These are phyloP conservation scores for Pegoplata infirma DNA, from an alignment of 2,888 invertebrate genomes.

Conservation along the genomic window DNA sequence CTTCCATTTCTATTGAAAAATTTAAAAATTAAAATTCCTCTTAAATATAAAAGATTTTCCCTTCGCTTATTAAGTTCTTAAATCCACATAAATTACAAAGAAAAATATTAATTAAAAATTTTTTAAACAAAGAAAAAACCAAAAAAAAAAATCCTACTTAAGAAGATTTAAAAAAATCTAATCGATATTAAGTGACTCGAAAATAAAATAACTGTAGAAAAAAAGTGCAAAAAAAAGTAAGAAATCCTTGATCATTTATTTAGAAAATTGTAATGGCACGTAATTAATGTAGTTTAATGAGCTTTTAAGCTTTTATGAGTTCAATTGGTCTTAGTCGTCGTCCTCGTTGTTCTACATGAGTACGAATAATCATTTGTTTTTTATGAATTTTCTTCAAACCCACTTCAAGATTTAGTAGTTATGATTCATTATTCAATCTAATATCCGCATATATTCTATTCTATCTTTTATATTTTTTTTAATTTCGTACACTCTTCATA, in stretches of 20 bases:
- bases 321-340: too few species aligned
- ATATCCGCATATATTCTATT: slow-evolving; percentile 35
- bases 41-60: too few species aligned
- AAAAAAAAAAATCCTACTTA: too few species aligned
- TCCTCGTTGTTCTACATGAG: slow-evolving; percentile 15
- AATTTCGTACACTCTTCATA: not conserved
- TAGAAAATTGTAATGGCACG: slow-evolving; percentile 45
- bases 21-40: too few species aligned
- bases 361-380: slow-evolving; percentile 53
- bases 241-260: not conserved
- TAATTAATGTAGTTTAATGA: slow-evolving; percentile 62
- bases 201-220: too few species aligned
- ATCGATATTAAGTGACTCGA: too few species aligned
- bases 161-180: too few species aligned
- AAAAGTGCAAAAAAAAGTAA: not conserved
- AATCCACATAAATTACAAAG: too few species aligned
- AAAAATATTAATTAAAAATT: too few species aligned
- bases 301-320: slow-evolving; percentile 45
- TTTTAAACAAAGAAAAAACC: slow-evolving; percentile 6
- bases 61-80: too few species aligned
- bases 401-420: slow-evolving; percentile 44
- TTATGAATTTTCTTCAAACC: too few species aligned
- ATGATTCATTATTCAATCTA: slow-evolving; percentile 58
- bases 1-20: too few species aligned
- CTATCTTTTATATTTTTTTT: not conserved